Percentiles rank a stretch among this genome's conserved stretches.
phyloP scores from a whole-genome alignment of 2,113 vertebrate species.

The Natator depressus region DNA sequence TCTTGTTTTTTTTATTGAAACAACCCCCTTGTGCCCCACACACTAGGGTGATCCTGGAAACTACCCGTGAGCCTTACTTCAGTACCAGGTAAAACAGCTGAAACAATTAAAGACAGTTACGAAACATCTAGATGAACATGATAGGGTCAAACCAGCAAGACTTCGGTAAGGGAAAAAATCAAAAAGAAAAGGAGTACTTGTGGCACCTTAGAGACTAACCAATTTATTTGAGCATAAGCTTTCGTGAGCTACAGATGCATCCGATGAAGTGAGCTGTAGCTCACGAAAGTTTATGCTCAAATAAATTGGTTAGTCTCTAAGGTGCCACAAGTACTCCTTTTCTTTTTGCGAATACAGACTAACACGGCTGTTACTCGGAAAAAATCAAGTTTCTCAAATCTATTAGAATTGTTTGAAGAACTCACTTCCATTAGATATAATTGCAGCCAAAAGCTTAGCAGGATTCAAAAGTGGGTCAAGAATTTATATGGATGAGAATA shows the following conservation, averaged over 20 bases:
- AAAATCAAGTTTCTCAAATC: constrained; percentile 50
- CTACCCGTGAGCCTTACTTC: not conserved
- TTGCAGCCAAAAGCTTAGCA: constrained; percentile 38
- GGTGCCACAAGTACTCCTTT: too few species aligned
- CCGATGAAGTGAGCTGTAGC: too few species aligned
- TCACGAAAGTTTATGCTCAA: too few species aligned
- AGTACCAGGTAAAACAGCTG: not conserved
- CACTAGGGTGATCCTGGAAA: not conserved
- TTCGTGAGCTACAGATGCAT: too few species aligned
- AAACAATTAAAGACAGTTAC: not conserved
- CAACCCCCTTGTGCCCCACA: too few species aligned
- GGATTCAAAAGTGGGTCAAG: constrained; percentile 62
- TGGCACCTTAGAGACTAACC: too few species aligned
- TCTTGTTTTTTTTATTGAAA: not conserved
- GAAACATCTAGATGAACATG: not conserved
- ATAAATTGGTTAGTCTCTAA: too few species aligned
- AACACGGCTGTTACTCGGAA: too few species aligned
- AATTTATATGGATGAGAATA: constrained; percentile 70
- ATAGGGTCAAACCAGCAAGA: not conserved
- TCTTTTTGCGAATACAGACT: too few species aligned
- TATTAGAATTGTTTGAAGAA: constrained; percentile 51
- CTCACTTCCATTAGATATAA: constrained; percentile 27
- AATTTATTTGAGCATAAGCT: too few species aligned
- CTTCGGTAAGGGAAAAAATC: not conserved
- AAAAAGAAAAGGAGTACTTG: too few species aligned